phyloP scores from a whole-genome alignment of 2,888 invertebrate genomes.

The Pseudococcus longispinus region DNA sequence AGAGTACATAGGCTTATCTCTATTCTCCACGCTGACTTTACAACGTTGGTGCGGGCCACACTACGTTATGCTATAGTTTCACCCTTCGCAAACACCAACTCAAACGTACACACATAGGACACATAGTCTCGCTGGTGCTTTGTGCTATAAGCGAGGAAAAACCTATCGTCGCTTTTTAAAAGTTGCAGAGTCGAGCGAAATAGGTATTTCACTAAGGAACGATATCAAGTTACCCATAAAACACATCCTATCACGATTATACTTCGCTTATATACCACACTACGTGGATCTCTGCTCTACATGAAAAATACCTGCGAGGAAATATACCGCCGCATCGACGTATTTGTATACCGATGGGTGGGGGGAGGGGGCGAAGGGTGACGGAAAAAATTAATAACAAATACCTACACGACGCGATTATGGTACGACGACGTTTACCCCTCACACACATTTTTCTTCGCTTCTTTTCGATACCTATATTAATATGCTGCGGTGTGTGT shows the following conservation, averaged over 20 bases:
- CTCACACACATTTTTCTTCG: neutral
- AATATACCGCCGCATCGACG: neutral
- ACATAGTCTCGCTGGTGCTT: neutral
- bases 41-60: neutral
- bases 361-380: neutral
- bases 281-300: neutral
- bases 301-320: neutral
- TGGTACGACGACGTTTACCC: neutral
- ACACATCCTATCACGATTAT: slow-evolving; percentile 7
- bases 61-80: neutral
- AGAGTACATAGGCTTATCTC: slow-evolving; percentile 56
- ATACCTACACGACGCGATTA: neutral
- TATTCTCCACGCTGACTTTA: slow-evolving; percentile 55
- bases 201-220: neutral
- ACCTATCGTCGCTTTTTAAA: slow-evolving; percentile 41
- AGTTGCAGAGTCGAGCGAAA: neutral
- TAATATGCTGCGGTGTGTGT: neutral
- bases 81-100: slow-evolving; percentile 21
- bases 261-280: neutral
- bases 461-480: neutral
- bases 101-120: neutral
- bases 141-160: neutral
- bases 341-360: neutral
- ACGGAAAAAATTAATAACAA: slow-evolving; percentile 1
- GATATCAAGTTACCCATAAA: slow-evolving; percentile 5